Conservation (phyloP, 2,113 vertebrate species). For the Oncorhynchus keta region DNA sequence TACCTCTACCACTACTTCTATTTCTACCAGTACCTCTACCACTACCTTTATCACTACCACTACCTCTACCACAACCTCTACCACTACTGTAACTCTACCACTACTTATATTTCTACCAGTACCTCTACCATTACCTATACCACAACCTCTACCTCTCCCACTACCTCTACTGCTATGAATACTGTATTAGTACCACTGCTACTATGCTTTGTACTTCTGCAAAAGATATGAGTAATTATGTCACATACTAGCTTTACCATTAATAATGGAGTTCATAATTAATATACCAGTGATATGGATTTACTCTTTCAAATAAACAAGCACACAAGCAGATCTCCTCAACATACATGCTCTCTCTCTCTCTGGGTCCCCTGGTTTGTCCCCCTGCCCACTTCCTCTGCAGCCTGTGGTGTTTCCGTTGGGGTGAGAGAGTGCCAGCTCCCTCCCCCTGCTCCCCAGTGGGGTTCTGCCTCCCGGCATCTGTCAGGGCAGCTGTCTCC, state of each 20-base stretch:
- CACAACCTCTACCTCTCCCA: too few species aligned
- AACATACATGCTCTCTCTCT: neutral
- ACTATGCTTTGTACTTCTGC: too few species aligned
- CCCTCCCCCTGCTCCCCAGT: constrained; percentile 79
- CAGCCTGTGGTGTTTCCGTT: constrained; percentile 81
- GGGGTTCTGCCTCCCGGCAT: constrained; percentile 83
- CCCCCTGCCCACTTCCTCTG: constrained; percentile 81
- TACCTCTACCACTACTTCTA: too few species aligned
- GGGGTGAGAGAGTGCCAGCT: constrained; percentile 79
- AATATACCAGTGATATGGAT: constrained; percentile 2
- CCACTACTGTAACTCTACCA: too few species aligned
- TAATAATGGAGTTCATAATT: neutral
- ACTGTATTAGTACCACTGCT: too few species aligned
- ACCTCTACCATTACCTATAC: too few species aligned
- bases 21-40: too few species aligned
- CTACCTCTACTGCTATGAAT: too few species aligned
- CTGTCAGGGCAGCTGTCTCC: constrained; percentile 83
- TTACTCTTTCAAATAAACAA: constrained; percentile 5
- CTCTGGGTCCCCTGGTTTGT: constrained; percentile 68
- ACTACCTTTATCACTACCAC: too few species aligned
- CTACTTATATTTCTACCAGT: too few species aligned
- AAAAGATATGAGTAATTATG: too few species aligned
- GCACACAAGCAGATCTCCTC: constrained; percentile 1
- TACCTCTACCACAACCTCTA: too few species aligned
- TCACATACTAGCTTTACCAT: neutral